Conservation (phyloP, 2,113 vertebrate species). For the Macroglossus sobrinus region DNA sequence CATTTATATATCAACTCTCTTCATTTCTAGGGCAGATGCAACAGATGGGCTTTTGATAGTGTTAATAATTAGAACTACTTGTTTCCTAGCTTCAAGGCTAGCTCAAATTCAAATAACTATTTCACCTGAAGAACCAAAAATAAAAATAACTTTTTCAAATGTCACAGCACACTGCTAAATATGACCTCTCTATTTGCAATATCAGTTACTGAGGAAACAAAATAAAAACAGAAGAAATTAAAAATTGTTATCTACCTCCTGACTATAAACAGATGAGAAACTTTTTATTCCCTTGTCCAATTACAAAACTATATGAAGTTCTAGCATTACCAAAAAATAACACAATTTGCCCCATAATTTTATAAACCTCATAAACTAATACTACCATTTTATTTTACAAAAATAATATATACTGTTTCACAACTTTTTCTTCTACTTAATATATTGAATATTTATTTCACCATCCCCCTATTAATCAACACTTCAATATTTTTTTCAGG, state of each 20-base stretch:
- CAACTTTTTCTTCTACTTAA: not conserved
- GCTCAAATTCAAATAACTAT: not conserved
- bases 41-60: not conserved
- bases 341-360: not conserved
- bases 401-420: not conserved
- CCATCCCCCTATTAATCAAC: not conserved
- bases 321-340: not conserved
- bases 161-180: not conserved
- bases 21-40: not conserved
- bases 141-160: conserved; percentile 6
- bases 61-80: not conserved
- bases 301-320: not conserved
- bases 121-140: not conserved
- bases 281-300: not conserved
- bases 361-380: not conserved
- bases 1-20: not conserved
- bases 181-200: not conserved
- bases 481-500: not conserved
- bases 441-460: not conserved
- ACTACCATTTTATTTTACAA: not conserved
- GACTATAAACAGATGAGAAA: not conserved
- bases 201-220: not conserved
- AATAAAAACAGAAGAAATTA: not conserved
- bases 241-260: not conserved
- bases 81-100: not conserved